Evolutionary conservation across 2,797 vertebrate genomes (phyloP).

Genomic region (Chaetodon trifasciatus): DNA sequence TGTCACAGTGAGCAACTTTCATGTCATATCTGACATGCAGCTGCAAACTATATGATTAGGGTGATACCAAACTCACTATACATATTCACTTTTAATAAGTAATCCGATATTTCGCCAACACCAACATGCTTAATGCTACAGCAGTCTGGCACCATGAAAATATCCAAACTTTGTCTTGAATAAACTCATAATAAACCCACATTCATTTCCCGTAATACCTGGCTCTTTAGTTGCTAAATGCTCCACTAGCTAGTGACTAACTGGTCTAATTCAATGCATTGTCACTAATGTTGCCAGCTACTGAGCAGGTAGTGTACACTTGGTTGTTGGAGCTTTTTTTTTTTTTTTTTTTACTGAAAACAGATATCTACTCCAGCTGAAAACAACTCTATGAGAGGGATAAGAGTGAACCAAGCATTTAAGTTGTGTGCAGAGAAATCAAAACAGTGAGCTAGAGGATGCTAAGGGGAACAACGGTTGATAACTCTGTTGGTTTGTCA

Average conservation of each 20-base stretch:
- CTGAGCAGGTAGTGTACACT: no score
- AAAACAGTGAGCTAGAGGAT: no score
- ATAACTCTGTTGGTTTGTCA: background rate
- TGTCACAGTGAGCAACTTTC: background rate
- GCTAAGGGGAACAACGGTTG: no score
- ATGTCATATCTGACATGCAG: background rate
- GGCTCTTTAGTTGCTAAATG: background rate
- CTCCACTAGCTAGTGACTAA: background rate
- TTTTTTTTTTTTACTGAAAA: no score
- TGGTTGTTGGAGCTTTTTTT: no score
- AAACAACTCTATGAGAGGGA: no score
- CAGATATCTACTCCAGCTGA: no score
- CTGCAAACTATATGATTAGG: background rate
- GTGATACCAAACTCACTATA: background rate
- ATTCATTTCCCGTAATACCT: no score
- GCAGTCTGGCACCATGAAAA: background rate
- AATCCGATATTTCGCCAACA: background rate
- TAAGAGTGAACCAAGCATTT: no score
- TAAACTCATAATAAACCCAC: background rate
- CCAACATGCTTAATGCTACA: background rate
- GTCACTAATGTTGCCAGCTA: no score
- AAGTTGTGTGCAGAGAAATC: no score
- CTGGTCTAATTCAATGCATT: no score
- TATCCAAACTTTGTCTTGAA: background rate
- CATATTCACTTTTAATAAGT: background rate